Conservation (phyloP, 2,888 invertebrate genomes). For the Calameuta filiformis region DNA sequence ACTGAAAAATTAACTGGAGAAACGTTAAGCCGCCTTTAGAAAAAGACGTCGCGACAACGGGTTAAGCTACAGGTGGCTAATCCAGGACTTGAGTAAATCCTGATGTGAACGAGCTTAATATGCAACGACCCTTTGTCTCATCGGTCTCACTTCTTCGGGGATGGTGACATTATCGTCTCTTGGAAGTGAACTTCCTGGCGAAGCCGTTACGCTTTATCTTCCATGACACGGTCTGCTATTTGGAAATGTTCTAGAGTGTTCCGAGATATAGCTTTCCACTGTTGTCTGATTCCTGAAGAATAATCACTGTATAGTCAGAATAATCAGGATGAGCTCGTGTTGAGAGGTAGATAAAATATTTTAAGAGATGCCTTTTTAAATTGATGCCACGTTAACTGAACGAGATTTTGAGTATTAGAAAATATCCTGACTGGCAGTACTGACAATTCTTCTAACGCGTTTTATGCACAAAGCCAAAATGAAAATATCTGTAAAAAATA, state of each 20-base stretch:
- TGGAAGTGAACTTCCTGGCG: not conserved
- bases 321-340: not conserved
- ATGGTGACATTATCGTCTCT: not conserved
- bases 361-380: not conserved
- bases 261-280: not conserved
- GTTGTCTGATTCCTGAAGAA: no score
- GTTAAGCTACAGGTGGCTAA: not conserved
- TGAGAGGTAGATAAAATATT: not conserved
- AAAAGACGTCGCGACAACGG: not conserved
- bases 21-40: not conserved
- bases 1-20: not conserved
- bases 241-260: not conserved
- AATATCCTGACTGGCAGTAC: no score
- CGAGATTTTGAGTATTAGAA: not conserved
- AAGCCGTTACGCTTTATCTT: not conserved
- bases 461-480: no score
- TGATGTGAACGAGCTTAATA: not conserved
- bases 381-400: not conserved
- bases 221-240: not conserved
- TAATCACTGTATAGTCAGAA: not conserved
- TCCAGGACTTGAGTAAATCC: not conserved
- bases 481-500: not conserved
- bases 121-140: not conserved
- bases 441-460: no score
- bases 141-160: not conserved